Base-by-base conservation (phyloP, 2,113 vertebrate genomes). In the Catharus bicknelli region DNA sequence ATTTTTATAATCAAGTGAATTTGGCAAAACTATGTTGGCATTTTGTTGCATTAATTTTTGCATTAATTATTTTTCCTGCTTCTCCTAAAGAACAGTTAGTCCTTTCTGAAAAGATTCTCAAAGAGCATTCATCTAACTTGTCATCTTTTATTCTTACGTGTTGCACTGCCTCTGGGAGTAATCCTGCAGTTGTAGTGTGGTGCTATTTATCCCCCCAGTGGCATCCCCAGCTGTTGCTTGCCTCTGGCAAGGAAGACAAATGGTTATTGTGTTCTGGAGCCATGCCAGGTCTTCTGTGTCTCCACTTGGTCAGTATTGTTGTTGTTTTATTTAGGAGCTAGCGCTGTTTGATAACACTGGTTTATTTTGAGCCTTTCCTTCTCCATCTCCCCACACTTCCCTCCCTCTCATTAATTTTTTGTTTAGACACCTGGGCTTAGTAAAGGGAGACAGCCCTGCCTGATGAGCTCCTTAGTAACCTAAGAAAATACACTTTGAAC, bases 201-300 rank as follows among this genome's bases (percentile, higher is more conserved):
- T 75, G 84, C 75, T 94, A 1, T 94, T 86, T 94, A 87, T 87
- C 64, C 81, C 67, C 10, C 0, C 1, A 43, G 67, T 64, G 83
- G 91, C 90, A 89, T 94, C 64, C 84, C 75, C 91, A 94, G 93
- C 94, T 96, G 91, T 82, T 90, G n/a, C 85, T 91, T 80, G 87
- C 93, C 85, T 91, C 85, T 91, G 87, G 85, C 72, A 81, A 67
- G 90, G 82, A 80, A 50, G 75, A 96, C 93, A 95, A 96, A 94
- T 86, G 36, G n/a, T 79, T 90, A 83, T 90, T 95, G 75, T 95
- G 61, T 85, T 86, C 82, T 91, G 94, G 93, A 83, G 43, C 67
- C 27, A 21, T 1, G 84, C 89, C 74, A 80, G 51, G n/a, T 91
- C 67, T 72, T 85, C 67, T 77, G 25, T 89, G 69, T 90, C 89